Base-by-base conservation (phyloP, 2,888 invertebrate genomes). In the Noctua janthina region DNA sequence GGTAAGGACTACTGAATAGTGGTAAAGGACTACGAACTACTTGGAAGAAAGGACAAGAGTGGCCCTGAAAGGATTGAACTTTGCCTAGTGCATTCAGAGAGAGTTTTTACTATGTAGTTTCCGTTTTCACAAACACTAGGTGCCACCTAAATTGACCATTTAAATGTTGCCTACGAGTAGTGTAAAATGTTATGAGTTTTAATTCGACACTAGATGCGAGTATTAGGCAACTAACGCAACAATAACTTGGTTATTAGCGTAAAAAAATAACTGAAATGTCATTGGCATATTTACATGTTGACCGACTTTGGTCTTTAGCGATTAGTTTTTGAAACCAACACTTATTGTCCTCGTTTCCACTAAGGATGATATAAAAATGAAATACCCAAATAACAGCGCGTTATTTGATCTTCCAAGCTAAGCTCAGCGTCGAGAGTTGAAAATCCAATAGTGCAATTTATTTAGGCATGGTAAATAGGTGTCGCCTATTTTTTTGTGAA, bases 241-340 rank as follows among this genome's bases (percentile, higher is more conserved):
- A 35, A 56, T 39, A 51, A 75, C 20, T 39, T 23, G 29, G 23
- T 49, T 79, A 66, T 74, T 64, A 74, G 8, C 3, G 67, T 11
- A 5, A 17, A 29, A 29, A 29, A 29, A 29, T 29, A 29, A 29
- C 1, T 68, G n/a, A 23, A 1, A 35, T 23, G 20, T 84, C 51
- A 71, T 67, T 59, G 51, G n/a, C 51, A 43, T 23, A 46, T 29
- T 51, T 46, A 35, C 43, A 59, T 35, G 46, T 17, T 84, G 67
- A 71, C 71, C 85, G 8, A 67, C 39, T 51, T 84, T 23, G 4
- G 39, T 4, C 13, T 23, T 13, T 39, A n/a, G 35, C n/a, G 56
- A 46, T 69, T 29, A 23, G 13, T 59, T 62, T 51, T 56, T 56
- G 1, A 51, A 78, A 72, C 54, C 79, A 49, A 15, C 13, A 49